Base-by-base conservation (phyloP, 2,888 invertebrate genomes). In the Patella caerulea region DNA sequence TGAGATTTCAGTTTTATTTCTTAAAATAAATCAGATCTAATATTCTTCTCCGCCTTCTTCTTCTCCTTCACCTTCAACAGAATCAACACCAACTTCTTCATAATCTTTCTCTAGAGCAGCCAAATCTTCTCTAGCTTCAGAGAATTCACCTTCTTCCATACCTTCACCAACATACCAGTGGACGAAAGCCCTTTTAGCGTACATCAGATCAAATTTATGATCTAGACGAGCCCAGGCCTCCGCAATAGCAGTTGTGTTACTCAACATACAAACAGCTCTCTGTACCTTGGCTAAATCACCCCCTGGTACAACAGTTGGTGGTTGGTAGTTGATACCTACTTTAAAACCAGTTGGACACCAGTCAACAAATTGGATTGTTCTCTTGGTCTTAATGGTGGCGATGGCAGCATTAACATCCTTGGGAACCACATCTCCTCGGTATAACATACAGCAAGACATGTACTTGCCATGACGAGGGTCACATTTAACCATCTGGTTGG, bases 151-250 rank as follows among this genome's bases (percentile, higher is more conserved):
- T 65, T 65, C 65, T 65, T 65, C 65, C 65, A 65, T 65, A 19
- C 65, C 65, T 19, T 65, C 65, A 65, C 65, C 65, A 14, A 65
- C 65, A 65, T 65, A 65, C 65, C 65, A 65, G 5, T 65, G 65
- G 14, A 65, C 65, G 24, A 65, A 65, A 65, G 65, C 65, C 14
- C 65, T 65, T 14, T 65, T 65, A 1, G 65, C 65, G 24, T 65
- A 65, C 65, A 65, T 65, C 65, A 65, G 24, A 65, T 65, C 65
- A 65, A 65, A 65, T 65, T 65, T 65, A 65, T 65, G 65, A 24
- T 65, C 65, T 3, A 65, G 65, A 9, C 65, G 65, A 65, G 65
- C 65, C 65, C 65, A 65, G 4, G 65, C 65, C 4, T 65, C 65
- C 12, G 65, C 65, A 65, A 65, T 65, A 17, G 65, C 65, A 65